Base-by-base conservation (phyloP, 1,140 invertebrate genomes). In the Caenorhabditis tropicalis region DNA sequence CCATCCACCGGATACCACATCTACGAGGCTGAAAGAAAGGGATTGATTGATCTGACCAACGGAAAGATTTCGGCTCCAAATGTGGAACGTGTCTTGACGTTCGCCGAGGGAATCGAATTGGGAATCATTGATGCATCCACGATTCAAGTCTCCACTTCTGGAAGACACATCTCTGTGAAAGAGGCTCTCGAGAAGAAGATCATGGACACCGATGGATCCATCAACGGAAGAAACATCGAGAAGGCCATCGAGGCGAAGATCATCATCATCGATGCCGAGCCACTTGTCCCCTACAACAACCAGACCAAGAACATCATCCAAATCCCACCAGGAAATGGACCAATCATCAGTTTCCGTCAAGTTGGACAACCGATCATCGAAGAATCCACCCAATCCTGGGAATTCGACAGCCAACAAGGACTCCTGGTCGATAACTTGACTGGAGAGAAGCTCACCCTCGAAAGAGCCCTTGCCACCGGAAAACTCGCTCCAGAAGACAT, bases 141-240 rank as follows among this genome's bases (percentile, higher is more conserved):
- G 79, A 95, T 96, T 1, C 93, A 93, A 65, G 95, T 98, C 80
- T 92, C 94, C n/a, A 95, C 97, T 92, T 93, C 95, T 90, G 95
- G 96, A 82, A 94, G 95, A 87, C 91, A 93, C 7, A 88, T 98
- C 10, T 95, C 93, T 46, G 94, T 97, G 10, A 94, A 94, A 29
- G 94, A 98, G 92, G 96, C 96, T 4, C 93, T 98, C 1, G 93
- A 95, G 84, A 93, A 95, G 87, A 95, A 96, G 53, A 93, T 97
- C 79, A 91, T 98, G 84, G 95, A 98, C 1, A 92, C 94, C 1
- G 94, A 94, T 86, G 95, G 95, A 89, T 93, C 95, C 82, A 92
- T 97, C 39, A 93, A 97, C 88, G 95, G 96, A 43, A 90, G 80
- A 16, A 94, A 95, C 27, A 92, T 97, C 24, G 92, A 94, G 84